Percentiles rank a stretch among this genome's conserved stretches.
phyloP scores from a whole-genome alignment of 2,888 invertebrate species.

The Cerceris rybyensis region DNA sequence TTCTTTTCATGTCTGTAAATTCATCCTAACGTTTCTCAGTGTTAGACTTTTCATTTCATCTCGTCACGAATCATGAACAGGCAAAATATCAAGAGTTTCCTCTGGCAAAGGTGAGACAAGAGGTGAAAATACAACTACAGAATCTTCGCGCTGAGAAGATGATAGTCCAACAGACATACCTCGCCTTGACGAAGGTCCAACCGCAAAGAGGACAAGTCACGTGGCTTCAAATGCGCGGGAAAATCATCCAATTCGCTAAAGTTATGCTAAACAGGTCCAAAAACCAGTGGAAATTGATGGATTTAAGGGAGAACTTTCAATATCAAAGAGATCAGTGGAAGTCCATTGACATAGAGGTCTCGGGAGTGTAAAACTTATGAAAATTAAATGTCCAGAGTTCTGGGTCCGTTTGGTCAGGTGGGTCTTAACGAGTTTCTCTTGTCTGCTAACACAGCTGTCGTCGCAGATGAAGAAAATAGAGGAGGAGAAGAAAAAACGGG shows the following conservation, averaged over 20 bases:
- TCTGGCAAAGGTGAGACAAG: constrained; percentile 35
- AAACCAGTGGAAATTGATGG: background rate
- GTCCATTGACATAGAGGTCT: constrained; percentile 38
- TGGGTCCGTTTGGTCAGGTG: background rate
- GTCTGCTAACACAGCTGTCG: constrained; percentile 26
- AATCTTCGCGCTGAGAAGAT: constrained; percentile 34
- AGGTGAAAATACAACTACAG: constrained; percentile 11
- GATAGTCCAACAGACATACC: constrained; percentile 25
- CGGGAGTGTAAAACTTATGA: background rate
- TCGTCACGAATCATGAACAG: constrained; percentile 15
- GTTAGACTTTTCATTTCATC: background rate
- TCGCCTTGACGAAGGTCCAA: constrained; percentile 9
- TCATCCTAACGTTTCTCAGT: background rate
- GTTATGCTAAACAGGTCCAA: background rate
- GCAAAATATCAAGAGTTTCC: constrained; percentile 48
- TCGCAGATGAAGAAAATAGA: constrained; percentile 17
- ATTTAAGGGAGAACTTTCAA: background rate
- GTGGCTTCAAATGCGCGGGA: constrained; percentile 44
- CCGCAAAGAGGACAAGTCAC: constrained; percentile 6
- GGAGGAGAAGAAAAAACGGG: constrained; percentile 37
- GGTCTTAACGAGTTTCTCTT: background rate
- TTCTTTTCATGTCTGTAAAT: constrained; percentile 43
- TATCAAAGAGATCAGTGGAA: constrained; percentile 8
- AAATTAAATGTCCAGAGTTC: background rate
- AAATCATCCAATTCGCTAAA: constrained; percentile 41